A percentile compares a stretch with the other conserved stretches of the same genome.
Evolutionary conservation across 2,113 vertebrate species (phyloP).

Genomic region (Cettia cetti): DNA sequence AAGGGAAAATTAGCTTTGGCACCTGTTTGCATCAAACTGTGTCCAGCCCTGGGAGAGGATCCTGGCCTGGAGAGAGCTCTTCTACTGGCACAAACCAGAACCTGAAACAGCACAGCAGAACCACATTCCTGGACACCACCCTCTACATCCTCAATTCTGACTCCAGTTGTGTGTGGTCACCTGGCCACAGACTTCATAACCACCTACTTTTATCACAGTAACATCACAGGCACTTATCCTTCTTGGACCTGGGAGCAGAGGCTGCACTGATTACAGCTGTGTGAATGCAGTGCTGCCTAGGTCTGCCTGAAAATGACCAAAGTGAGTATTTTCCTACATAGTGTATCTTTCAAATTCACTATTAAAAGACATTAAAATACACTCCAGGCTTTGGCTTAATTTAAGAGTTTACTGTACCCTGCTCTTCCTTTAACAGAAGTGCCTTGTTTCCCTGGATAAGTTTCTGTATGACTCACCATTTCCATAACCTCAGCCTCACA

Average conservation of each 20-base stretch:
- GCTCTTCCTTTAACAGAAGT: background rate
- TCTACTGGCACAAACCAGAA: background rate
- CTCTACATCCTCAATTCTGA: background rate
- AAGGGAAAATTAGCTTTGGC: background rate
- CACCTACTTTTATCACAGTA: background rate
- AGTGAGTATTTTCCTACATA: background rate
- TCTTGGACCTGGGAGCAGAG: background rate
- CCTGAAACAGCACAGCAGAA: background rate
- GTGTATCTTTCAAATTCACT: background rate
- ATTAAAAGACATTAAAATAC: background rate
- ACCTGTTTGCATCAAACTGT: background rate
- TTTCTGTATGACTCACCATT: background rate
- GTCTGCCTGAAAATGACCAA: background rate
- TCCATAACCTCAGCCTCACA: background rate
- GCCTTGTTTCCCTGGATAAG: background rate
- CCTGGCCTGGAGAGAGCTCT: background rate
- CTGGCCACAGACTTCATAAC: fast-evolving
- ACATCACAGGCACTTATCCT: background rate
- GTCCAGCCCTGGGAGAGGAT: background rate
- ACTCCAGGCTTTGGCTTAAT: background rate
- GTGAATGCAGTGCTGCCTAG: background rate
- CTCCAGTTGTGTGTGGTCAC: background rate
- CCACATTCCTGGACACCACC: fast-evolving
- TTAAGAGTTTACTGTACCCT: background rate
- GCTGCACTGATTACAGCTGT: background rate